Conservation (phyloP, 2,888 invertebrate genomes). For the Leptinotarsa peninsularis region DNA sequence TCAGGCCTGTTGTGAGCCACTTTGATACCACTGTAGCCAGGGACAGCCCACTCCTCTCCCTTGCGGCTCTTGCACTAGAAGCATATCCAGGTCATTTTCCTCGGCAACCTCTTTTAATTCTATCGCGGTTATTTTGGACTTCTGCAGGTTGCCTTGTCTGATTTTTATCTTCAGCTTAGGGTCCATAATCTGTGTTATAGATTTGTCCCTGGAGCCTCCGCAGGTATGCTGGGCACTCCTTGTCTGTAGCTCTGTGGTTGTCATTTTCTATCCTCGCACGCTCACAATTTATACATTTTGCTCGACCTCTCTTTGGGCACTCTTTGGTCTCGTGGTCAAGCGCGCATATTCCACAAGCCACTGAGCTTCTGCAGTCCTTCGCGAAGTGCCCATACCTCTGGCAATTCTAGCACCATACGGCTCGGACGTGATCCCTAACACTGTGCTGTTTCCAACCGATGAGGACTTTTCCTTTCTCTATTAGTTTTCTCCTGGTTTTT, state of each 20-base stretch:
- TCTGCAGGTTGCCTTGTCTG: not conserved
- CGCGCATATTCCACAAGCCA: not conserved
- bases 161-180: not conserved
- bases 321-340: constrained; percentile 4
- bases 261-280: not conserved
- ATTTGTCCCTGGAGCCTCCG: not conserved
- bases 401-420: constrained; percentile 4
- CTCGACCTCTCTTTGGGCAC: not conserved
- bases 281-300: constrained; percentile 1
- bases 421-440: not conserved
- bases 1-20: not conserved
- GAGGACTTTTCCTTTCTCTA: not conserved
- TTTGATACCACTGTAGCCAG: not conserved
- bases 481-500: not conserved
- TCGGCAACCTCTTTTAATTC: not conserved
- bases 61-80: constrained; percentile 3
- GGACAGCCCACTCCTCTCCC: not conserved
- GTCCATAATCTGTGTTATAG: constrained; percentile 10
- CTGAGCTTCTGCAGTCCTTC: not conserved
- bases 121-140: not conserved
- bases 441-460: not conserved
- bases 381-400: constrained; percentile 12
- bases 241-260: not conserved
- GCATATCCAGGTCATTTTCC: not conserved
- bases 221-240: not conserved